phyloP scores from a whole-genome alignment of 2,888 invertebrate species.

The Choristoneura rosaceana region DNA sequence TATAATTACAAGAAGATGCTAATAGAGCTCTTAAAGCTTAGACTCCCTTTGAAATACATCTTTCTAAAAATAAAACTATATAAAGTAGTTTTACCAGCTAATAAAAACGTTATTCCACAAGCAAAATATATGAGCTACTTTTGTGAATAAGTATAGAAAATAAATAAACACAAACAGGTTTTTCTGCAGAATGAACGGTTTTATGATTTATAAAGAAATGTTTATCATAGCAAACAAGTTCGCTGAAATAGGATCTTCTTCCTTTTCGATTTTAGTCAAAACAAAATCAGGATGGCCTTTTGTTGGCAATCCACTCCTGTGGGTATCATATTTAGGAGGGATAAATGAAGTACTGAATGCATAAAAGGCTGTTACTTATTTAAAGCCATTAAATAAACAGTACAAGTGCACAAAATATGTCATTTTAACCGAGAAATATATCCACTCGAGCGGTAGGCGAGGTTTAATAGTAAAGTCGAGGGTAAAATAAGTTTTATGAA shows the following conservation, averaged over 20 bases:
- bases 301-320: slow-evolving; percentile 79
- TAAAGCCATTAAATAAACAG: no score
- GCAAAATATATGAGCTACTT: background rate
- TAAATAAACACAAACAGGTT: slow-evolving; percentile 9
- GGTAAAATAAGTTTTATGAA: no score
- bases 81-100: background rate
- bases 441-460: no score
- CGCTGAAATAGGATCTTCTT: slow-evolving; percentile 73
- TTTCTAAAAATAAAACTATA: no score
- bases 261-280: slow-evolving; percentile 78
- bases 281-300: slow-evolving; percentile 80
- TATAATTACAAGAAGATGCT: no score
- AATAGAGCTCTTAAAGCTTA: no score
- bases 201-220: slow-evolving; percentile 35
- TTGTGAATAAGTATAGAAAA: background rate
- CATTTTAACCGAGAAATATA: no score
- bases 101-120: background rate
- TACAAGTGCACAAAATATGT: no score
- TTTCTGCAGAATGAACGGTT: slow-evolving; percentile 17
- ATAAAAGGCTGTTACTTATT: slow-evolving; percentile 47
- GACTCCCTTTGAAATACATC: no score
- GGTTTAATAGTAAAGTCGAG: no score
- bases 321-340: slow-evolving; percentile 78
- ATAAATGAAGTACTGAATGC: slow-evolving; percentile 60
- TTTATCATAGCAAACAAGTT: slow-evolving; percentile 63